Conservation (phyloP, 1,140 invertebrate species). For the Zaprionus inermis region DNA sequence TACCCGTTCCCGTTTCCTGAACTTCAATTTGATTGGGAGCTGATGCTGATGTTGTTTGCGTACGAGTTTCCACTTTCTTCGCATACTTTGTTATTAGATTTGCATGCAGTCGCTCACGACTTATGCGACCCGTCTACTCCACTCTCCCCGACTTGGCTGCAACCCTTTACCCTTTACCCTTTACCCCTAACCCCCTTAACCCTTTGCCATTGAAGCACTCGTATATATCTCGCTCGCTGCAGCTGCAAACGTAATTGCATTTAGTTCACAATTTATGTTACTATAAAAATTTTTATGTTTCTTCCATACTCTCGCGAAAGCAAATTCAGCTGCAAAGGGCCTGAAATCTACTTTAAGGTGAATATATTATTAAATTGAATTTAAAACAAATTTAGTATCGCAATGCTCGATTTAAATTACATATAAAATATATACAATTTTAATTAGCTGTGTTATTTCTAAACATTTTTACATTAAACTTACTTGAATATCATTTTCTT, state of each 20-base stretch:
- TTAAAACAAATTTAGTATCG: neutral
- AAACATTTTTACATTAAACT: neutral
- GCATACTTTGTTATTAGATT: conserved; percentile 71
- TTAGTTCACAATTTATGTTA: conserved; percentile 72
- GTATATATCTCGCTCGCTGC: conserved; percentile 12
- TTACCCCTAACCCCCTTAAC: conserved; percentile 11
- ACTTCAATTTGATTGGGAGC: conserved; percentile 48
- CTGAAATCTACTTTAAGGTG: neutral
- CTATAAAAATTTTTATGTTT: conserved; percentile 38
- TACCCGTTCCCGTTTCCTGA: neutral
- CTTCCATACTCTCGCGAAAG: conserved; percentile 26
- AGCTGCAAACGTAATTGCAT: conserved; percentile 75
- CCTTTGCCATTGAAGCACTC: neutral
- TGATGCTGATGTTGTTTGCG: conserved; percentile 39
- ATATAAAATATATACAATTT: neutral
- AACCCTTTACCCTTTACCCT: too few species aligned
- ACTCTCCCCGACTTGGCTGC: too few species aligned
- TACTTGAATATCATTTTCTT: neutral
- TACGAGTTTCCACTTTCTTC: conserved; percentile 46
- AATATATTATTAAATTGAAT: neutral
- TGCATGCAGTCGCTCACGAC: conserved; percentile 49
- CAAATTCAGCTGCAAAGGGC: neutral
- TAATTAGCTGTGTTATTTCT: neutral
- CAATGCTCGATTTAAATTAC: neutral
- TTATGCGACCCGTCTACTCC: conserved; percentile 25